Conservation (phyloP, 2,888 invertebrate species). For the Erynnis tages region DNA sequence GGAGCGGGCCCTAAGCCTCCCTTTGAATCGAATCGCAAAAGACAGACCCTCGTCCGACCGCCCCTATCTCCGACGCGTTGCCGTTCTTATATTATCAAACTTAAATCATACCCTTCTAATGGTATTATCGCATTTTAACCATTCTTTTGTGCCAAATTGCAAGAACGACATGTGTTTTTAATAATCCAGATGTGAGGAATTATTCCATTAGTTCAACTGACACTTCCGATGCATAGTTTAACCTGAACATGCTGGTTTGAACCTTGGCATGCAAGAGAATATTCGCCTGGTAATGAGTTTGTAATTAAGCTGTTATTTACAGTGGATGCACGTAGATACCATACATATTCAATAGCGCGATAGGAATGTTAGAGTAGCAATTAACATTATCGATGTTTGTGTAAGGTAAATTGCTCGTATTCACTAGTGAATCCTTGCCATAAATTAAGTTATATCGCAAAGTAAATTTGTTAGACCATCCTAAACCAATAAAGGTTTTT, state of each 20-base stretch:
- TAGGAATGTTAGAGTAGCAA: background rate
- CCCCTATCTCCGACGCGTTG: constrained; percentile 65
- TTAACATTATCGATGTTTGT: background rate
- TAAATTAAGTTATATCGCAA: background rate
- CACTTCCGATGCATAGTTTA: background rate
- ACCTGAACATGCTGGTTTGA: background rate
- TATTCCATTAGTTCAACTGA: too few relatives aligned
- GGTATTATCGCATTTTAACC: constrained; percentile 27
- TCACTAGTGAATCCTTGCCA: background rate
- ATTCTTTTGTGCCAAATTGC: constrained; percentile 11
- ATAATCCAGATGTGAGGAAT: too few relatives aligned
- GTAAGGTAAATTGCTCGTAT: background rate
- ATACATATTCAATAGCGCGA: background rate
- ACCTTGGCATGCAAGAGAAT: background rate
- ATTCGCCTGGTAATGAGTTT: background rate
- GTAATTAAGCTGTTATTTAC: constrained; percentile 2
- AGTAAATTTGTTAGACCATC: background rate
- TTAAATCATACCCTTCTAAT: constrained; percentile 46
- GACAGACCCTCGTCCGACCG: constrained; percentile 60
- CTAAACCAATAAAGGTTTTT: constrained; percentile 4
- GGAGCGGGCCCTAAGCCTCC: constrained; percentile 49
- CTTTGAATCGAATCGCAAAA: constrained; percentile 52
- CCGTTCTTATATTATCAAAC: constrained; percentile 67
- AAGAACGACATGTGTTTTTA: background rate
- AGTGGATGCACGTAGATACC: background rate